Evolutionary conservation across 2,888 invertebrate species (phyloP), one percentile per base, ranked within the genome.

Genomic region (Polietes domitor): DNA sequence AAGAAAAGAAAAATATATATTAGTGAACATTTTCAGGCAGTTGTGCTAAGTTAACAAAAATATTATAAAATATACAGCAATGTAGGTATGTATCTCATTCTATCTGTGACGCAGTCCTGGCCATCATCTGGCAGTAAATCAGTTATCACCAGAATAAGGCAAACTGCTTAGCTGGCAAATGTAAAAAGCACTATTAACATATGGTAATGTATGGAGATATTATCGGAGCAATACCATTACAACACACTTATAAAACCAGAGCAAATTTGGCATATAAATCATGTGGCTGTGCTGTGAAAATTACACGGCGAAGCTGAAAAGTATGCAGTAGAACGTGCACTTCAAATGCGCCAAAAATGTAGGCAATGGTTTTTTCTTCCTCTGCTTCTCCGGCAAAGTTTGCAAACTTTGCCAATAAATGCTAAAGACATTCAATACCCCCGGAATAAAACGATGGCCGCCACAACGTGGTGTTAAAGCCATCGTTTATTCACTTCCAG

Each of bases 211-310:
- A 9, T 79, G 73, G 65, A n/a, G n/a, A 80, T 85, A 78, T 80
- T 61, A 28, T 41, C 21, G 7, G 4, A 12, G 37, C 37, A 3
- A 55, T 63, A 47, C n/a, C 28, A 61, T 61, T 72, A 53, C n/a
- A 26, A 28, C 47, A 3, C 26, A 28, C 47, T 77, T 77, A 41
- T 68, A 80, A 80, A 82, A 75, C 81, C 72, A 80, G 47, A 79
- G 80, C 85, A 85, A 86, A 87, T 85, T 86, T 87, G 58, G 72
- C 82, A 79, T 79, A 80, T 86, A 87, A 87, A 86, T 87, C 85
- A 86, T 82, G 68, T 53, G 79, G 70, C 75, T 50, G 76, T 72
- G 61, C 50, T 65, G 61, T 28, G 58, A 63, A 53, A 81, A 71
- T 71, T 53, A 80, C 70, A 32, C 37, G 75, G 24, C 61, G 55